Conservation (phyloP, 2,888 invertebrate genomes). For the Therioaphis trifolii region DNA sequence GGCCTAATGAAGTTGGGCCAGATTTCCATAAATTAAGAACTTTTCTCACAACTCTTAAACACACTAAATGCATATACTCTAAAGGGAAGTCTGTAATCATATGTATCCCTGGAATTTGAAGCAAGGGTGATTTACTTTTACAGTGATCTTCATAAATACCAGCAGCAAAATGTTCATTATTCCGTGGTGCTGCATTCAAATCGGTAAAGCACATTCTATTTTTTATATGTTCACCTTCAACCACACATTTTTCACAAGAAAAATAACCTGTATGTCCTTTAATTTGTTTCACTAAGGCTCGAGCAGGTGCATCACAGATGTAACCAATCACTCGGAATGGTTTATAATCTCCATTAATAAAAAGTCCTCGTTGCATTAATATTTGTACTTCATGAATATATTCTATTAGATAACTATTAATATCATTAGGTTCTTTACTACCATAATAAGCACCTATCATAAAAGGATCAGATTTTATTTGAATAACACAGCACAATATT, state of each 20-base stretch:
- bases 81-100: not conserved
- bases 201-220: not conserved
- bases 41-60: not conserved
- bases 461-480: not conserved
- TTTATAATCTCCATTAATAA: not conserved
- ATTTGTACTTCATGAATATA: not conserved
- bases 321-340: not conserved
- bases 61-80: not conserved
- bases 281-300: not conserved
- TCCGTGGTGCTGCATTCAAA: not conserved
- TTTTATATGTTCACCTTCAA: not conserved
- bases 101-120: not conserved
- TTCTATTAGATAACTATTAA: not conserved
- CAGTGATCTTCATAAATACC: not conserved
- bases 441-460: not conserved
- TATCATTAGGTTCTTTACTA: not conserved
- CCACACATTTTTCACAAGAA: conserved; percentile 4
- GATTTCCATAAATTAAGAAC: not conserved
- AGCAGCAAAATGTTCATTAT: not conserved
- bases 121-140: not conserved
- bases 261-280: not conserved
- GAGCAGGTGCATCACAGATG: not conserved
- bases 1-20: too few species aligned
- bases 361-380: too few species aligned
- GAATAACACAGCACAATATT: not conserved